Conservation (phyloP, 2,797 vertebrate species). For the Microtus obscurus region DNA sequence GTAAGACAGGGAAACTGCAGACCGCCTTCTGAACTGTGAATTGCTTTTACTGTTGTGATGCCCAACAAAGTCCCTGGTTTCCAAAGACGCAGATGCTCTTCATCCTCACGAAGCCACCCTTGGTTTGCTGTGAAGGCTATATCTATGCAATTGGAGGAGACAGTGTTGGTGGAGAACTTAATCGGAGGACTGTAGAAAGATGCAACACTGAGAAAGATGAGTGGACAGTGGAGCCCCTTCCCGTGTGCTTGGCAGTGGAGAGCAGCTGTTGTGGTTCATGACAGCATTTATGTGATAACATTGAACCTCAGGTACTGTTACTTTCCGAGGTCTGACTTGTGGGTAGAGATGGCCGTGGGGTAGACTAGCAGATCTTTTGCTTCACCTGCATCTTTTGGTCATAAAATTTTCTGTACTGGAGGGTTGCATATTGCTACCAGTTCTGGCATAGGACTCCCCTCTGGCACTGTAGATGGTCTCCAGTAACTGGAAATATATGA, state of each 20-base stretch:
- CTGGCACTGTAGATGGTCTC: constrained; percentile 95
- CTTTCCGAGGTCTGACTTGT: constrained; percentile 94
- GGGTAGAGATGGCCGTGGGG: constrained; percentile 98
- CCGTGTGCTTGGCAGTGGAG: constrained; percentile 98
- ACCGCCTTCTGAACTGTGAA: constrained; percentile 96
- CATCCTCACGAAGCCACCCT: constrained; percentile 69
- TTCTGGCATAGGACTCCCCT: constrained; percentile 93
- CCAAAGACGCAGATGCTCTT: constrained; percentile 97
- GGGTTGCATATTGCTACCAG: constrained; percentile 96
- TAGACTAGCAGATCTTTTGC: constrained; percentile 97
- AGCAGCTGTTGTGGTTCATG: constrained; percentile 93
- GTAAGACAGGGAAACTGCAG: constrained; percentile 94
- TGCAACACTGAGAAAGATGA: background rate
- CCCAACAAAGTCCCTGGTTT: constrained; percentile 98
- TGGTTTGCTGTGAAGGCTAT: too few relatives aligned
- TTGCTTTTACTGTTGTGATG: constrained; percentile 98
- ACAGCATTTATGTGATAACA: constrained; percentile 97
- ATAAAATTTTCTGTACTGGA: constrained; percentile 98
- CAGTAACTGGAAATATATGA: constrained; percentile 97
- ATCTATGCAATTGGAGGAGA: too few relatives aligned
- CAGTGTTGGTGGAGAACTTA: too few relatives aligned
- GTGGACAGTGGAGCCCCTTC: constrained; percentile 96
- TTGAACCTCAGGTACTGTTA: constrained; percentile 98
- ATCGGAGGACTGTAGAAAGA: too few relatives aligned
- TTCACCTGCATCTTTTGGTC: constrained; percentile 94